Evolutionary conservation across 2,888 invertebrate genomes (phyloP).

Genomic region (Conomelus anceps): DNA sequence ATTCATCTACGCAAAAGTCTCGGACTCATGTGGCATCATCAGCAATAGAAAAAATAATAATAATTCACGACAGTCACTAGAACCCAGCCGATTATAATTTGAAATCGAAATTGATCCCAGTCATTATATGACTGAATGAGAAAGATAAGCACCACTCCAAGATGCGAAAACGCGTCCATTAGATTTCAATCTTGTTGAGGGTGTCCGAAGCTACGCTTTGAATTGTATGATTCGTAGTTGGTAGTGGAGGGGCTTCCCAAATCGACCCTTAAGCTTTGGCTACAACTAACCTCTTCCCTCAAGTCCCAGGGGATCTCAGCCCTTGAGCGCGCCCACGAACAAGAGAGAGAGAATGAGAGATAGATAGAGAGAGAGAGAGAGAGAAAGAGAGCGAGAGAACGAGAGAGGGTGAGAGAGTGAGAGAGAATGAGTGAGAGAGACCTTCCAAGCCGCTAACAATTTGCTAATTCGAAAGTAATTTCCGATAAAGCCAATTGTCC

Average conservation of each 20-base stretch:
- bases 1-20: too few species aligned
- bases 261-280: not conserved
- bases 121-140: not conserved
- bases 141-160: not conserved
- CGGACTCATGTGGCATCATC: too few species aligned
- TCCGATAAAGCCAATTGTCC: not conserved
- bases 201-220: not conserved
- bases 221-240: not conserved
- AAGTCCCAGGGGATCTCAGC: not conserved
- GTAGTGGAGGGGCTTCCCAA: not conserved
- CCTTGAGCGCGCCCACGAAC: too few species aligned
- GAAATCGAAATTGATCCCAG: not conserved
- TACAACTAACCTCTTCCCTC: not conserved
- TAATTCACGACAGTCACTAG: too few species aligned
- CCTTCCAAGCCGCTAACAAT: not conserved
- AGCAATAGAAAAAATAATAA: too few species aligned
- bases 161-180: not conserved
- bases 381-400: too few species aligned
- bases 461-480: not conserved
- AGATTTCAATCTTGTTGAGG: not conserved
- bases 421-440: not conserved
- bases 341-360: not conserved
- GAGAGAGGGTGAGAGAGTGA: too few species aligned
- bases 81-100: not conserved
- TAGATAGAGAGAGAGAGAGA: too few species aligned